Conservation (phyloP, 2,888 invertebrate species). For the Chorisops tibialis region DNA sequence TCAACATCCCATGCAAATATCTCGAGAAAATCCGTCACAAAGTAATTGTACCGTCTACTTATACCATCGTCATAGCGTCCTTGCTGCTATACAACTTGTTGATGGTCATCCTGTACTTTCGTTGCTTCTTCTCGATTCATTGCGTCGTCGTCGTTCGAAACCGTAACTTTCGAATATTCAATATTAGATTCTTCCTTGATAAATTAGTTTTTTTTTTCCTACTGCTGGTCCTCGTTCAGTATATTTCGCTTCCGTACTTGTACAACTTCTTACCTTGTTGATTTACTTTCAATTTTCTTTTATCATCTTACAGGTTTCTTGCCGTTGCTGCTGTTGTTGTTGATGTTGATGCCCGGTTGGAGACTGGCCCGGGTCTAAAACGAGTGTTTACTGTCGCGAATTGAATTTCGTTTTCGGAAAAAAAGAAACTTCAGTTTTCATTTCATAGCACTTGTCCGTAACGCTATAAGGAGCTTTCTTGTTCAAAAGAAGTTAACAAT, state of each 20-base stretch:
- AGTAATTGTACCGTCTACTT: slow-evolving; percentile 9
- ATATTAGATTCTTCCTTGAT: background rate
- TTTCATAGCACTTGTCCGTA: background rate
- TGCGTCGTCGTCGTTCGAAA: background rate
- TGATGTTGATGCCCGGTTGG: background rate
- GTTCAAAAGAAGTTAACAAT: background rate
- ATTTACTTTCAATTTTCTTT: background rate
- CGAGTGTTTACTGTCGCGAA: background rate
- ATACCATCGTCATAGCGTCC: slow-evolving; percentile 5
- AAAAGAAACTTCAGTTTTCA: background rate
- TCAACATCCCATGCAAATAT: slow-evolving; percentile 21
- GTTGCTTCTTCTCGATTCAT: background rate
- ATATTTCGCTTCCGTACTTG: background rate
- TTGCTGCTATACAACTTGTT: slow-evolving; percentile 3
- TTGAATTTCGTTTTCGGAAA: background rate
- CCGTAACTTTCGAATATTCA: background rate
- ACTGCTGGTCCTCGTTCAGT: no score
- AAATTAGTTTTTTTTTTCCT: background rate
- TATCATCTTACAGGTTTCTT: slow-evolving; percentile 1
- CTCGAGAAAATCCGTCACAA: slow-evolving; percentile 13
- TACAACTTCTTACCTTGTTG: background rate
- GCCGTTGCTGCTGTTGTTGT: background rate
- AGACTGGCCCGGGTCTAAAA: background rate
- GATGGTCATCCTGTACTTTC: background rate
- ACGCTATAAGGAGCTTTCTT: background rate